Conservation (phyloP, 2,888 invertebrate species). For the Pedicia rivosa region DNA sequence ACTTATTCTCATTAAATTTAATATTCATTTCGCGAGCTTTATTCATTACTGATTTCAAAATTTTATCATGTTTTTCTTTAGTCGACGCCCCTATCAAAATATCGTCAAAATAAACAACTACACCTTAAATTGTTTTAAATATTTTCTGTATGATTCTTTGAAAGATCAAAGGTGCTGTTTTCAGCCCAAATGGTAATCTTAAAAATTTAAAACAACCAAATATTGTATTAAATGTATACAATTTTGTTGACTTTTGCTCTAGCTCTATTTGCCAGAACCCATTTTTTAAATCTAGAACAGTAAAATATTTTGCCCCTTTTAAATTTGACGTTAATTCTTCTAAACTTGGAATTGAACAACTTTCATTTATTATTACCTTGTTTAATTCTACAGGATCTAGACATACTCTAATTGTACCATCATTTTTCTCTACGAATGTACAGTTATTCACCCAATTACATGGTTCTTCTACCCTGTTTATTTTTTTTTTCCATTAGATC, state of each 20-base stretch:
- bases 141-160: conserved; percentile 11
- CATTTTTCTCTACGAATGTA: not conserved
- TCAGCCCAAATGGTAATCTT: conserved; percentile 9
- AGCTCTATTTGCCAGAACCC: conserved; percentile 9
- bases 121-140: conserved; percentile 13
- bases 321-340: not conserved
- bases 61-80: conserved; percentile 7
- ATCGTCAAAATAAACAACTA: conserved; percentile 10
- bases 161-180: conserved; percentile 12
- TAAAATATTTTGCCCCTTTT: not conserved
- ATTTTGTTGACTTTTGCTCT: conserved; percentile 7
- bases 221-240: conserved; percentile 13
- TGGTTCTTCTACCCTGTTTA: not conserved
- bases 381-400: conserved; percentile 2
- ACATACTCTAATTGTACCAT: not conserved
- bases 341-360: not conserved
- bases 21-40: conserved; percentile 5
- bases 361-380: not conserved
- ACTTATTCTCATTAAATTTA: conserved; percentile 5
- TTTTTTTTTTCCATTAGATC: not conserved
- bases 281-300: conserved; percentile 6
- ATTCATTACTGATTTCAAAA: conserved; percentile 2
- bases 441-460: not conserved
- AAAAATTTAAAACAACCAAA: conserved; percentile 9
- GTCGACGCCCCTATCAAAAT: conserved; percentile 6